These are phyloP conservation scores for Labeo calbasu DNA, from an alignment of 2,797 vertebrate genomes.

Conservation along the genomic window DNA sequence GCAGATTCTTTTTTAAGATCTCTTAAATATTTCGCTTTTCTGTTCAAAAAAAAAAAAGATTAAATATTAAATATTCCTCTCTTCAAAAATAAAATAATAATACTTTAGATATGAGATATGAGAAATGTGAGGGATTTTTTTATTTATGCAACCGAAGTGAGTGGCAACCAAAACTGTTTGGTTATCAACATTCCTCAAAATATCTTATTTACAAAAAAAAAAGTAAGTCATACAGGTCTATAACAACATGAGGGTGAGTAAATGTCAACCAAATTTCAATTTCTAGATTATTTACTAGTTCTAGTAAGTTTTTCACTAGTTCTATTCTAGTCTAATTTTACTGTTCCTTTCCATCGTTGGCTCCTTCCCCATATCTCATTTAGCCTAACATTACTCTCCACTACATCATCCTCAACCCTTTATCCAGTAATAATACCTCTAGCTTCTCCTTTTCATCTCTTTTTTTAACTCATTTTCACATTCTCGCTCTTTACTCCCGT, in stretches of 20 bases:
- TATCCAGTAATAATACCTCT: background rate
- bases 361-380: background rate
- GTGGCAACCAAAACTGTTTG: no score
- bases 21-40: background rate
- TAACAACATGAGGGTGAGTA: background rate
- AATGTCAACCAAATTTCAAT: background rate
- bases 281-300: background rate
- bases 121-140: no score
- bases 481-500: background rate
- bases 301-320: no score
- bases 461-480: background rate
- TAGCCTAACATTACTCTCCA: constrained; percentile 12
- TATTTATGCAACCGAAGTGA: no score
- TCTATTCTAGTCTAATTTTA: background rate
- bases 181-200: no score
- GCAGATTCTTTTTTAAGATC: background rate
- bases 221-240: background rate
- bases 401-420: background rate
- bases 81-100: no score
- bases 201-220: background rate
- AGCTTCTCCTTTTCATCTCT: background rate
- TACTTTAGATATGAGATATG: no score
- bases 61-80: no score
- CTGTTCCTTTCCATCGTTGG: background rate
- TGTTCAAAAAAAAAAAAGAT: background rate